A percentile compares a stretch with the other conserved stretches of the same genome.
Conservation (phyloP, 2,797 vertebrate genomes). For the Loris lydekkerianus region DNA sequence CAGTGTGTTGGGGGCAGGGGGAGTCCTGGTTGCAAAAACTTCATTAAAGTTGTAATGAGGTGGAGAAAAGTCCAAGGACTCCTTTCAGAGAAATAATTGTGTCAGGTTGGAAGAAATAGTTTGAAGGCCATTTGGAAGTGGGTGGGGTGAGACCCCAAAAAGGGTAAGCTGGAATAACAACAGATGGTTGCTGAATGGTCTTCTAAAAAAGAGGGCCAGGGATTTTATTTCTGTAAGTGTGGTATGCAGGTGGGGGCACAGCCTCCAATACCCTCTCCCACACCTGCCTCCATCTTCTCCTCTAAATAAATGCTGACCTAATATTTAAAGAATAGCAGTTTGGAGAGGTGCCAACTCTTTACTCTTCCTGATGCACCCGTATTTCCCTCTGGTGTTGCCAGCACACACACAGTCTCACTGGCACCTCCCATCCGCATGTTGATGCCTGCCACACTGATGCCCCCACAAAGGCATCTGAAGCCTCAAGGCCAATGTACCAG, state of each 20-base stretch:
- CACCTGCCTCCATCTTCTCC: rapidly evolving
- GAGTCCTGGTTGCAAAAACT: background rate
- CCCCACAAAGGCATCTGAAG: background rate
- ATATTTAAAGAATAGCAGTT: background rate
- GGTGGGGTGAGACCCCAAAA: background rate
- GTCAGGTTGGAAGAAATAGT: conserved; percentile 17
- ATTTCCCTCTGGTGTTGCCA: background rate
- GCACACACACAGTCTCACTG: no score
- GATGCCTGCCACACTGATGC: background rate
- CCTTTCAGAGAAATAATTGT: background rate
- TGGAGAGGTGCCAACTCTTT: background rate
- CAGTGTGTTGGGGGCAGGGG: background rate
- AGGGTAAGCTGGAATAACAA: conserved; percentile 46
- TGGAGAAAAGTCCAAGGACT: background rate
- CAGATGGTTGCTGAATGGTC: conserved; percentile 12
- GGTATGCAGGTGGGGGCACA: background rate
- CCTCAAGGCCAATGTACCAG: background rate
- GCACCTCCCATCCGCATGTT: rapidly evolving
- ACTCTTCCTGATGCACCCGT: background rate
- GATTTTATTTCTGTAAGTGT: background rate
- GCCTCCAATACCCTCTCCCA: background rate
- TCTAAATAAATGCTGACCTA: background rate
- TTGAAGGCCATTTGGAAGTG: conserved; percentile 49
- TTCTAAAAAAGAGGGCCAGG: conserved; percentile 21
- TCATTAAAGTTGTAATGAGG: background rate